Evolutionary conservation across 2,797 vertebrate species (phyloP).

Genomic region (Thripadectes ignobilis): DNA sequence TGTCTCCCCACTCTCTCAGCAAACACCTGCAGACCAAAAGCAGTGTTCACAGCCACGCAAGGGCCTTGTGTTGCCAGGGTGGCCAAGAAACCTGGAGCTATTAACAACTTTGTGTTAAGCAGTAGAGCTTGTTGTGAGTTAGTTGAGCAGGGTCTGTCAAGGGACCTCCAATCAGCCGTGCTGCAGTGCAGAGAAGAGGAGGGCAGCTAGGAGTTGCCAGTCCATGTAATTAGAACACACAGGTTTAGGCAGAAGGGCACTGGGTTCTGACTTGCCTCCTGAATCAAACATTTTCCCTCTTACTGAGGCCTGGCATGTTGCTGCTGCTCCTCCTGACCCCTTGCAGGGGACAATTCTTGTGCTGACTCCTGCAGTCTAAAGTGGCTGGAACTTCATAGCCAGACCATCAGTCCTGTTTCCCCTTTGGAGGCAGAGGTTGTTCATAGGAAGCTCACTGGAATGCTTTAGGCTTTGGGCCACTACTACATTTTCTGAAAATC

Average conservation of each 20-base stretch:
- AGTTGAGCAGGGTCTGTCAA: not conserved
- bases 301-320: not conserved
- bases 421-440: not conserved
- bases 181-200: not conserved
- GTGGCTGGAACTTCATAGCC: not conserved
- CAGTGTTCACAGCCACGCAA: not conserved
- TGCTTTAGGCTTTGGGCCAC: not conserved
- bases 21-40: not conserved
- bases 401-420: not conserved
- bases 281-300: not conserved
- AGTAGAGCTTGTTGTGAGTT: not conserved
- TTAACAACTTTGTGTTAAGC: not conserved
- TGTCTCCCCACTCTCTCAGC: not conserved
- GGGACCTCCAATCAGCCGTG: not conserved
- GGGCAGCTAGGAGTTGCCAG: not conserved
- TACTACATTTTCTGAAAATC: not conserved
- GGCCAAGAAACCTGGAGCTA: not conserved
- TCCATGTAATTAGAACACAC: not conserved
- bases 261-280: not conserved
- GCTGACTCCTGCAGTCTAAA: not conserved
- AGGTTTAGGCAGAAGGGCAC: not conserved
- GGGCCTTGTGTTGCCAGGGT: not conserved
- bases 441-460: not conserved
- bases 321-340: not conserved
- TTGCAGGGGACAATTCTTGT: not conserved